Percentiles rank a stretch among this genome's conserved stretches.
Evolutionary conservation across 2,888 invertebrate species (phyloP).

Genomic region (Drosophila nr. perissopoda): DNA sequence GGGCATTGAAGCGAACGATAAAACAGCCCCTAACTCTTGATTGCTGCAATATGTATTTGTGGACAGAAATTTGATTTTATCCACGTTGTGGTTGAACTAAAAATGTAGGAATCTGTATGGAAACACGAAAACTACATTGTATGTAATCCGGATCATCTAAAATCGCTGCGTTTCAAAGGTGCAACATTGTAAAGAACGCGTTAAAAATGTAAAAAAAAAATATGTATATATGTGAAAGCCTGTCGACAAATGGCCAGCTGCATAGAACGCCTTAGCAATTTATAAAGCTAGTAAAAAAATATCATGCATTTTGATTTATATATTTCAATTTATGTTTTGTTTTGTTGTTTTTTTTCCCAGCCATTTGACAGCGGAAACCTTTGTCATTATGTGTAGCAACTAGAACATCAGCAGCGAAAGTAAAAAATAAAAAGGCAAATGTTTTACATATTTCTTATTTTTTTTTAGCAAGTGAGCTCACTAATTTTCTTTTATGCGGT

Average conservation of each 20-base stretch:
- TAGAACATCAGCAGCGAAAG: constrained; percentile 42
- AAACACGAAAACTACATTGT: background rate
- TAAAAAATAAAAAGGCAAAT: constrained; percentile 38
- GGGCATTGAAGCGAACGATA: background rate
- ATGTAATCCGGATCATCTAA: background rate
- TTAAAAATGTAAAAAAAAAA: constrained; percentile 1
- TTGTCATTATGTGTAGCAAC: constrained; percentile 70
- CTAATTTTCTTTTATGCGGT: constrained; percentile 78
- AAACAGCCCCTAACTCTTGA: constrained; percentile 18
- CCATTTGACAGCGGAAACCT: constrained; percentile 69
- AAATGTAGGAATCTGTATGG: background rate
- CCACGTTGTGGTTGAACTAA: background rate
- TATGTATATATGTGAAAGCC: background rate
- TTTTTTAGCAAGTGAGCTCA: constrained; percentile 54
- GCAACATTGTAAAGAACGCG: background rate
- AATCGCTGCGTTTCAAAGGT: background rate
- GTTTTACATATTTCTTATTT: constrained; percentile 51
- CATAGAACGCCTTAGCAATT: constrained; percentile 6
- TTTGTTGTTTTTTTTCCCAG: constrained; percentile 12
- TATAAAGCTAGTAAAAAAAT: constrained; percentile 19
- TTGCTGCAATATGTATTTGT: constrained; percentile 43
- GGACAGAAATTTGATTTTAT: constrained; percentile 19
- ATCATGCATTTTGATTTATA: constrained; percentile 63
- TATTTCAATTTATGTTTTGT: constrained; percentile 53
- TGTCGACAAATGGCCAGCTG: constrained; percentile 23